Conservation (phyloP, 2,113 vertebrate species). For the Oriolus oriolus region DNA sequence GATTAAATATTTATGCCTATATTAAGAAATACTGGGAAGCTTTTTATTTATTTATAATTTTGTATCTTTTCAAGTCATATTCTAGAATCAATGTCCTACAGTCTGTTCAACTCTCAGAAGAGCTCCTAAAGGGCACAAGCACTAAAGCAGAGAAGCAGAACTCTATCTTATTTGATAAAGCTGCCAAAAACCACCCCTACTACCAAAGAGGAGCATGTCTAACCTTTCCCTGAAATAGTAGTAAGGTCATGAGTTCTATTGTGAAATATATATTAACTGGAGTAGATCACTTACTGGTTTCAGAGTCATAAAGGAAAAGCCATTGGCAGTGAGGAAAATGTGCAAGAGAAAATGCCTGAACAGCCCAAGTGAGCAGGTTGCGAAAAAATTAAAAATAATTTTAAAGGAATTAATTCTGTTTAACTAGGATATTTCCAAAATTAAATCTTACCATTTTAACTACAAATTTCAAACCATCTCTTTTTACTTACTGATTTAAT, state of each 20-base stretch:
- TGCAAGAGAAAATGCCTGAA: not conserved
- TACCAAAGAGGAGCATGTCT: not conserved
- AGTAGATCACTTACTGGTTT: not conserved
- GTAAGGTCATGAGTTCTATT: not conserved
- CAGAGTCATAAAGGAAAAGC: not conserved
- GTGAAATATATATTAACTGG: not conserved
- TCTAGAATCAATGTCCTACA: not conserved
- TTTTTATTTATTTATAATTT: constrained; percentile 52
- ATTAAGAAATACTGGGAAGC: constrained; percentile 16
- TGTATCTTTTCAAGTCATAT: constrained; percentile 3
- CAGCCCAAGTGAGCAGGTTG: not conserved
- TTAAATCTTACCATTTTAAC: not conserved
- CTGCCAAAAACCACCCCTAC: not conserved
- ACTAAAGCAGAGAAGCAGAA: not conserved
- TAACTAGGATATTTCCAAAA: not conserved
- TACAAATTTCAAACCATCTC: not conserved
- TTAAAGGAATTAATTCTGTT: not conserved
- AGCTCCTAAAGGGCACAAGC: not conserved
- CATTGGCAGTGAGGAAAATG: not conserved
- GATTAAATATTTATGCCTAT: constrained; percentile 33
- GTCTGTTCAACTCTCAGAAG: not conserved
- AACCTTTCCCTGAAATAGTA: not conserved
- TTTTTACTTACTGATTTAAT: not conserved
- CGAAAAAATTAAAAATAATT: not conserved
- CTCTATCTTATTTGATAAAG: not conserved